Conservation (phyloP, 2,113 vertebrate species). For the Tringa solitaria region DNA sequence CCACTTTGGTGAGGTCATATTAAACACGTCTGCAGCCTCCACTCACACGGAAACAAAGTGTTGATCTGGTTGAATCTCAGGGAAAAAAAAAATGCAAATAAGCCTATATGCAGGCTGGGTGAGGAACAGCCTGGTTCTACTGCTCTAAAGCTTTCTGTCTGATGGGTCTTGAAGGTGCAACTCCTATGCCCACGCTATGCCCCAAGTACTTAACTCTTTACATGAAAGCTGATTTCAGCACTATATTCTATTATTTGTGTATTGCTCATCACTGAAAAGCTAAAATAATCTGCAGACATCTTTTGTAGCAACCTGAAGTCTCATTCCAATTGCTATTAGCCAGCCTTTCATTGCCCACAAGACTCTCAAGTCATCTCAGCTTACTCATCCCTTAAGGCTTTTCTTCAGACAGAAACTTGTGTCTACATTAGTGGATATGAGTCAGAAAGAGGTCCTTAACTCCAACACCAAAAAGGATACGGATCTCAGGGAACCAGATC, state of each 20-base stretch:
- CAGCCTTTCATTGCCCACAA: not conserved
- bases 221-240: not conserved
- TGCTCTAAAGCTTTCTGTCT: not conserved
- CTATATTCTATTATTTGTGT: not conserved
- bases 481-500: not conserved
- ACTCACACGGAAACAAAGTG: not conserved
- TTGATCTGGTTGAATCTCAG: not conserved
- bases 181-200: not conserved
- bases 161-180: not conserved
- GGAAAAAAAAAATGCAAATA: not conserved
- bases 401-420: not conserved
- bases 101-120: not conserved
- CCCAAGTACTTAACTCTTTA: not conserved
- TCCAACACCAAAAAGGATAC: not conserved
- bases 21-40: not conserved
- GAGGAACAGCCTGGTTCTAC: not conserved
- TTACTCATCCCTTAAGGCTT: constrained; percentile 18
- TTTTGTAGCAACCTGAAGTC: not conserved
- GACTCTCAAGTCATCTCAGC: not conserved
- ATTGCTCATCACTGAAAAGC: not conserved
- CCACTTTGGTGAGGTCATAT: not conserved
- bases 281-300: not conserved
- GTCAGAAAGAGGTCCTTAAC: not conserved
- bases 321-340: not conserved
- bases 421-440: not conserved